phyloP scores from a whole-genome alignment of 2,888 invertebrate genomes.

The Mesopsocus fuscifrons region DNA sequence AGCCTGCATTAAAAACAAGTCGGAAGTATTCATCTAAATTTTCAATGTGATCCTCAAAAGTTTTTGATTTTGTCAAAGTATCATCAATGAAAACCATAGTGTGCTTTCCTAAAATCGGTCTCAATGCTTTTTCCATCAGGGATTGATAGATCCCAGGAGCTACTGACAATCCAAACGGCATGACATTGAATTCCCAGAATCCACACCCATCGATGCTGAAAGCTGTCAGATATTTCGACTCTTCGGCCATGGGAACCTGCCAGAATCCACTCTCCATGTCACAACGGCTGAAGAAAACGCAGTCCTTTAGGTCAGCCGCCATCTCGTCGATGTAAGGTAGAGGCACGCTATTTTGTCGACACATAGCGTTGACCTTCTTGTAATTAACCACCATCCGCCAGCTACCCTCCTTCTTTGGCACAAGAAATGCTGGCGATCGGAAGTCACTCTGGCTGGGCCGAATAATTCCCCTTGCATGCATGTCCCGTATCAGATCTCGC shows the following conservation, averaged over 20 bases:
- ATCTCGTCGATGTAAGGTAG: constrained; percentile 18
- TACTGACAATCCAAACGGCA: constrained; percentile 10
- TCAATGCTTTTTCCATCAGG: constrained; percentile 2
- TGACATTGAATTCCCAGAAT: constrained; percentile 12
- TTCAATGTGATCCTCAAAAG: constrained; percentile 3
- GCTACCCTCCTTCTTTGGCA: constrained; percentile 19
- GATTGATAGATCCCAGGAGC: constrained; percentile 7
- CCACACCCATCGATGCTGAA: constrained; percentile 1
- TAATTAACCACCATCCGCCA: constrained; percentile 18
- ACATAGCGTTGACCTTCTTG: constrained; percentile 17
- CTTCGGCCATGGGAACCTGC: constrained; percentile 2
- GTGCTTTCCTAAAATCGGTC: neutral
- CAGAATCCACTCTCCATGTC: constrained; percentile 8
- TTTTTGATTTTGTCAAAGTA: constrained; percentile 1
- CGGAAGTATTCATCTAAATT: neutral
- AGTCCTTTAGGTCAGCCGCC: constrained; percentile 13
- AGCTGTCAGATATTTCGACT: constrained; percentile 8
- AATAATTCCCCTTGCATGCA: constrained; percentile 13
- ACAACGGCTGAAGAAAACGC: constrained; percentile 2
- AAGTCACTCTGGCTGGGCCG: constrained; percentile 18
- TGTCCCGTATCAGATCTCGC: neutral
- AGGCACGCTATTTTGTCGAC: constrained; percentile 17
- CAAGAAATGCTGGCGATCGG: constrained; percentile 20
- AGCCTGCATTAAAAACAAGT: neutral
- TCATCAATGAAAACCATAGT: constrained; percentile 11